Evolutionary conservation across 2,797 vertebrate genomes (phyloP), one percentile per base, ranked within the genome.

Genomic region (Natrix natrix): DNA sequence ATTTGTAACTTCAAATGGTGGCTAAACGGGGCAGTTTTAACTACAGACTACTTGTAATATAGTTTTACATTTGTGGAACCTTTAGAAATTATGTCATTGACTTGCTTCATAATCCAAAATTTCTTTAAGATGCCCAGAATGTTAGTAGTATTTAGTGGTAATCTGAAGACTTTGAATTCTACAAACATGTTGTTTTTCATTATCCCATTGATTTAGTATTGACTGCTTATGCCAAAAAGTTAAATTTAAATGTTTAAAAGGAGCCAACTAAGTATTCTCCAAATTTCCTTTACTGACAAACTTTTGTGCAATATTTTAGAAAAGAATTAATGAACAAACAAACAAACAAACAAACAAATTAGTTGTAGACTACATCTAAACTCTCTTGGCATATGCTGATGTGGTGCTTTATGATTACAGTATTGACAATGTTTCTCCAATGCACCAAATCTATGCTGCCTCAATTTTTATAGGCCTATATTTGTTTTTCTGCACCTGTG

Each of bases 401-500:
- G 12, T 74, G 26, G 43, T 61, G n/a, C 78, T 87, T 43, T 63
- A 11, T 3, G 24, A 5, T 26, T 69, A 14, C 20, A 89, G 24
- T 88, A 61, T 86, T 89, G 54, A 87, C 32, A 88, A 6, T 61
- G 54, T 69, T 32, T 86, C 22, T 91, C 56, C 56, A 83, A 10
- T 86, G 4, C 52, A 74, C 6, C 1, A 61, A 37, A 83, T 14
- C 22, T 0, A 0, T 91, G 57, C 63, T 93, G 94, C 90, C 52
- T 88, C 0, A 22, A 56, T 87, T 24, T 52, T 90, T 78, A 54
- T 93, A 56, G 88, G 48, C 61, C 1, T 26, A 13, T 0, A 3
- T n/a, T 66, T 10, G 20, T 87, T 89, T 92, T 8, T 86, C 91
- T 55, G 63, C 91, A 92, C 83, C 90, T 94, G 90, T 37, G 74